These are phyloP conservation scores for Notechis scutatus DNA, from an alignment of 2,113 vertebrate species.

Conservation along the genomic window DNA sequence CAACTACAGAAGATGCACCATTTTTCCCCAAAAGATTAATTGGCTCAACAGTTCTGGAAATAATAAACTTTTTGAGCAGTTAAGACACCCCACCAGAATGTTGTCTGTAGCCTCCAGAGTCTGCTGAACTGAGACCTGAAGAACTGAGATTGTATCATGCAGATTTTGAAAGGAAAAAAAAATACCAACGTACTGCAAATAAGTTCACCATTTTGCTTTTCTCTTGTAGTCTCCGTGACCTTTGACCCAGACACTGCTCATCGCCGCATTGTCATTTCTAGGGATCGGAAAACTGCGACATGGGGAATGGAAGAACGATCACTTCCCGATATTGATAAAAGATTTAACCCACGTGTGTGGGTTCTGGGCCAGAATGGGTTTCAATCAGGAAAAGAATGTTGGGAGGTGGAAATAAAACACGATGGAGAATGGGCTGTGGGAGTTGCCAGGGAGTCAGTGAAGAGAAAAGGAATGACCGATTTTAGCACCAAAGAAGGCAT, in stretches of 20 bases:
- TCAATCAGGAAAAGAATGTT: background rate
- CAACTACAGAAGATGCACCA: background rate
- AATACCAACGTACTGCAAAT: background rate
- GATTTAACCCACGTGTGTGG: background rate
- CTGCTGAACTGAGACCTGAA: background rate
- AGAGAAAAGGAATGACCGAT: conserved; percentile 71
- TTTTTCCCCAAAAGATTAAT: background rate
- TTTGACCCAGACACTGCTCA: background rate
- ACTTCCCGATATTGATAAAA: background rate
- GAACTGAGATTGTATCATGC: background rate
- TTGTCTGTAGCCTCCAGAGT: background rate
- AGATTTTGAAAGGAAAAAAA: background rate
- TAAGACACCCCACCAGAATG: background rate
- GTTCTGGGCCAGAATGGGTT: background rate
- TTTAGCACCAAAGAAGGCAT: conserved; percentile 71
- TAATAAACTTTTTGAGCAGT: background rate
- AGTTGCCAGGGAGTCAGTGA: conserved; percentile 64
- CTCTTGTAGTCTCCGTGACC: background rate
- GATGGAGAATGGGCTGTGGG: conserved; percentile 75
- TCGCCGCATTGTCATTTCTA: background rate
- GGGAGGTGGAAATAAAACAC: conserved; percentile 67
- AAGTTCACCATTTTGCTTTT: background rate
- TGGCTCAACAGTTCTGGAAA: background rate
- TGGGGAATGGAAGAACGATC: background rate
- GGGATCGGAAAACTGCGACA: background rate